Evolutionary conservation across 2,888 invertebrate genomes (phyloP), one percentile per base, ranked within the genome.

Genomic region (Himalopsyche anomala): DNA sequence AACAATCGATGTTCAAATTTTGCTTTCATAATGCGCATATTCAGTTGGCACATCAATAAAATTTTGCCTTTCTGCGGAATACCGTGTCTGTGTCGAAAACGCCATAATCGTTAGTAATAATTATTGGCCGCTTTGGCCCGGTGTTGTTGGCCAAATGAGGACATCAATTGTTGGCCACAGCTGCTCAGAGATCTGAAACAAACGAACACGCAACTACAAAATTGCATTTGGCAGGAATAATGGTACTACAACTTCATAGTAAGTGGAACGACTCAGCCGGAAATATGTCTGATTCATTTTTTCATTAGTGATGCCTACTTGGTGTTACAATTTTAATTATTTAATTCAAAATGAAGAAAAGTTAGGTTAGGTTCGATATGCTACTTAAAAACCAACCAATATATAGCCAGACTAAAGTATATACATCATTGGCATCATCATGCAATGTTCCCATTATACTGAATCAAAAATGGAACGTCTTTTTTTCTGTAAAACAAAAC

Each of bases 131-230:
- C 36, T 74, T 74, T 36, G 74, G 74, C 74, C 69, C 36, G 74
- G 28, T 36, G 38, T 36, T 74, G 74, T 38, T 74, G 36, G 74
- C 74, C 74, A 74, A 74, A 74, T 74, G 74, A 74, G 74, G 74
- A 8, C 74, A 74, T 74, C 74, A 38, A 74, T 74, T 74, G 74
- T 74, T 74, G 74, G 74, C 38, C 74, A 74, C 74, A 74, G 74
- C 74, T 74, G 74, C 38, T 74, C 74, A 74, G 36, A 74, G 38
- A 36, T 38, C 36, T 5, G 38, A 36, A 74, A 74, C 38, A 74
- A 36, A 74, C 15, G 36, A 38, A 74, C 28, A 28, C 74, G 12
- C 74, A 38, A 62, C 74, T 15, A 74, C 74, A 0, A 36, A 38
- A 19, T 38, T 15, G 36, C 74, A 38, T 74, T 74, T 74, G 74